A percentile compares a stretch with the other conserved stretches of the same genome.
Conservation (phyloP, 2,888 invertebrate genomes). For the Eupelmus urozonus region DNA sequence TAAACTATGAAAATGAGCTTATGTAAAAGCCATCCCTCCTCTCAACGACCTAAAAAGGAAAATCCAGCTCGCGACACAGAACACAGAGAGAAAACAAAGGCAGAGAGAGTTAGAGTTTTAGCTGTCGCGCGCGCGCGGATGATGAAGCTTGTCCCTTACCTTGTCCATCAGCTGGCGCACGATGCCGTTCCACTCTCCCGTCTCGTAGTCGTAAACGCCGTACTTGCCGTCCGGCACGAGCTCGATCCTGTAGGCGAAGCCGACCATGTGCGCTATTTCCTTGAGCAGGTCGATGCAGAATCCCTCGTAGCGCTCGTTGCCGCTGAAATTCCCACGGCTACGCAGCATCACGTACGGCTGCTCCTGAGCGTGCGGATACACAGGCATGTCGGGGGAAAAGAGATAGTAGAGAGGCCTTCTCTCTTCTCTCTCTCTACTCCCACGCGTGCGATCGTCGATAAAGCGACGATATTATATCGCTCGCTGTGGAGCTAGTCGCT, state of each 20-base stretch:
- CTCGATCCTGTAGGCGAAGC: slow-evolving; percentile 84
- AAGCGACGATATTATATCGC: too few species aligned
- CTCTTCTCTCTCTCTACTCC: not conserved
- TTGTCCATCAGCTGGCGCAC: slow-evolving; percentile 84
- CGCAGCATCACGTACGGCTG: slow-evolving; percentile 81
- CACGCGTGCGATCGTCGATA: not conserved
- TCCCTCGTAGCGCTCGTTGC: slow-evolving; percentile 84
- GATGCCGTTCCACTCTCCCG: slow-evolving; percentile 87
- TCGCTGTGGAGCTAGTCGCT: too few species aligned
- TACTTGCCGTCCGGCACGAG: slow-evolving; percentile 84
- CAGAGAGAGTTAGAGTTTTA: not conserved
- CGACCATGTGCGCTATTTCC: slow-evolving; percentile 82
- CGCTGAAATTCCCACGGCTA: slow-evolving; percentile 79
- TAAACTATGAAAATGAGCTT: slow-evolving; percentile 49
- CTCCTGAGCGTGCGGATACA: slow-evolving; percentile 79
- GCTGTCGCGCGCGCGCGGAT: too few species aligned
- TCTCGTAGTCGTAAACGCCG: slow-evolving; percentile 85
- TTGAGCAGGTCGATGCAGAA: slow-evolving; percentile 86
- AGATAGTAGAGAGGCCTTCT: not conserved
- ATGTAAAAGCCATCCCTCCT: slow-evolving; percentile 28
- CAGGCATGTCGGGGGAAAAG: too few species aligned
- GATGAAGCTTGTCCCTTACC: slow-evolving; percentile 74
- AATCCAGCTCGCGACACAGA: not conserved
- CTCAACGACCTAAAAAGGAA: slow-evolving; percentile 5
- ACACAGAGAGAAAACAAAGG: not conserved